Evolutionary conservation across 1,140 invertebrate species (phyloP), one percentile per base, ranked within the genome.

Genomic region (Diuraphis noxia): DNA sequence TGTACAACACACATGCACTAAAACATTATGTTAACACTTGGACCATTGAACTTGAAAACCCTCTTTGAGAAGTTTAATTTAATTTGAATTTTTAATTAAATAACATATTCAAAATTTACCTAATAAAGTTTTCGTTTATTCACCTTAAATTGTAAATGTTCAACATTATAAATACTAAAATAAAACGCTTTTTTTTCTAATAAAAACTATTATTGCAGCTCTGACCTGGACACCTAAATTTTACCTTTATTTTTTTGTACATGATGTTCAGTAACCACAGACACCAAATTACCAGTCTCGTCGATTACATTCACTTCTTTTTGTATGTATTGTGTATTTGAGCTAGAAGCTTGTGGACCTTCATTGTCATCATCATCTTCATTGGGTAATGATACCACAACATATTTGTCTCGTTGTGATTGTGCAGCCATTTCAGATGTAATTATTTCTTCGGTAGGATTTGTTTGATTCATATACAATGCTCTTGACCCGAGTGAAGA

Each of bases 401-500:
- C 89, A 91, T 91, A 91, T 82, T 91, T 91, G n/a, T 91, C 89
- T 7, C 89, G 89, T 89, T 88, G 87, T 34, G 89, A 91, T 4
- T 91, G 89, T 36, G 89, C 77, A 36, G 89, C 89, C 89, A 91
- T 91, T 91, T 91, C 89, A 40, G 89, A 91, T 82, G 89, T 91
- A 36, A 91, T 91, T 49, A 91, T 91, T 91, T 91, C 89, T n/a
- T 91, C 89, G 9, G 89, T 92, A 52, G 92, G 92, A 91, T 92
- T 92, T 52, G 92, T 92, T 84, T 88, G 92, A 91, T 92, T 92
- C 56, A 92, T 89, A 17, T 92, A 92, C 49, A 92, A 85, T 85
- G 91, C 92, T 92, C 77, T 82, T 81, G 89, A 91, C 19, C 49
- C 92, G 30, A 89, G 49, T 56, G 92, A 90, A 46, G 85, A 81